phyloP scores from a whole-genome alignment of 2,113 vertebrate genomes.

The Seriola aureovittata region DNA sequence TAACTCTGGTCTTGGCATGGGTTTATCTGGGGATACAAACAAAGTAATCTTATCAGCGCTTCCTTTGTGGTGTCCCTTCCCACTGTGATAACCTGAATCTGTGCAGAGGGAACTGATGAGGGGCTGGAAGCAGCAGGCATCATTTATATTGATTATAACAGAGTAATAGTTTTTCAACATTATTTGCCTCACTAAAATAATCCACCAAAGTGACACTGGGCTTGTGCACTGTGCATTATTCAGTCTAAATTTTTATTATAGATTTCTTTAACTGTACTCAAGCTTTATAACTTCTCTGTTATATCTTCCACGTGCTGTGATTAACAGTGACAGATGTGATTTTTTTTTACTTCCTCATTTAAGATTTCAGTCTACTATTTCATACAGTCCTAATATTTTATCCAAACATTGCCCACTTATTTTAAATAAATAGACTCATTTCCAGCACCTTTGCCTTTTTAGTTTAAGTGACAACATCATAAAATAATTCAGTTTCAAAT shows the following conservation, averaged over 20 bases:
- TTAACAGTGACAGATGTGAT: background rate
- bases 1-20: conserved; percentile 51
- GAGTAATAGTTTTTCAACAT: background rate
- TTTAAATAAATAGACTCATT: background rate
- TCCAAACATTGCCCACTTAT: background rate
- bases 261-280: background rate
- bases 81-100: conserved; percentile 65
- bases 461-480: background rate
- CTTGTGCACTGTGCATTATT: background rate
- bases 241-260: background rate
- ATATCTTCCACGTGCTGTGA: background rate
- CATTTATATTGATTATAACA: conserved; percentile 28
- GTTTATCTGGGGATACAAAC: conserved; percentile 78
- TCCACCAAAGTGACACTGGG: background rate
- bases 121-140: conserved; percentile 22
- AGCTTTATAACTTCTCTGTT: background rate
- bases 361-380: background rate
- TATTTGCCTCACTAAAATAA: background rate
- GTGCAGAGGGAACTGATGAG: conserved; percentile 38
- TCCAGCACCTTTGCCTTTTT: background rate
- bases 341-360: background rate
- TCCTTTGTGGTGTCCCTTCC: conserved; percentile 72
- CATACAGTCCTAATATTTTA: background rate
- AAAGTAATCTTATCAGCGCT: conserved; percentile 80
- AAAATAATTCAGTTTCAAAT: background rate